These are phyloP conservation scores for Pedicia rivosa DNA, from an alignment of 2,888 invertebrate species.

Conservation along the genomic window DNA sequence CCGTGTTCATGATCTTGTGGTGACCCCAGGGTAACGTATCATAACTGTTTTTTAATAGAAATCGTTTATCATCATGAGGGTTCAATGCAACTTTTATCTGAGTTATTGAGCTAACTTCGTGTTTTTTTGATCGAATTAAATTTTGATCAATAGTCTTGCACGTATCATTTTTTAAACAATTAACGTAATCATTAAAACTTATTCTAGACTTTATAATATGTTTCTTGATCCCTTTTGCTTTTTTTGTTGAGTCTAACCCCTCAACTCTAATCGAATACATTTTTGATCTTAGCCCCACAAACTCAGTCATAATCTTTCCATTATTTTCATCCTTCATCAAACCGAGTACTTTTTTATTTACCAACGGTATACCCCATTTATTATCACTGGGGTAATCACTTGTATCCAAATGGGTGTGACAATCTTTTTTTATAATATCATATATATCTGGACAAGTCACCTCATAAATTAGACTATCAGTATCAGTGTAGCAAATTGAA, in stretches of 20 bases:
- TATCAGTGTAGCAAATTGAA: constrained; percentile 15
- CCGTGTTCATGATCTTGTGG: not conserved
- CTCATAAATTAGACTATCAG: constrained; percentile 16
- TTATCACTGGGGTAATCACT: constrained; percentile 18
- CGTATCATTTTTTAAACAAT: constrained; percentile 2
- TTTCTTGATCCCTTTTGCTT: not conserved
- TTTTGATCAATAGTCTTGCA: not conserved
- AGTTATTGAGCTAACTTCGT: not conserved
- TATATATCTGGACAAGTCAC: constrained; percentile 14
- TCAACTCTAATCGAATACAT: constrained; percentile 16
- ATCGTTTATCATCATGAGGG: constrained; percentile 1
- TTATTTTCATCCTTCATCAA: constrained; percentile 18
- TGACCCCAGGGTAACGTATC: constrained; percentile 1
- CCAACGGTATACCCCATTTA: constrained; percentile 14
- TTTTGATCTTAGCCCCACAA: constrained; percentile 17
- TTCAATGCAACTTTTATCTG: not conserved
- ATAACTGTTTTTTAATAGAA: not conserved
- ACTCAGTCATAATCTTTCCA: constrained; percentile 15
- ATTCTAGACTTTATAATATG: not conserved
- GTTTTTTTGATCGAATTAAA: not conserved
- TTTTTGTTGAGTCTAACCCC: not conserved
- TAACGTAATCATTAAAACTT: constrained; percentile 1
- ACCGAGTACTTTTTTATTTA: constrained; percentile 17
- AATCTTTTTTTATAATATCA: constrained; percentile 14
- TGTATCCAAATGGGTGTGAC: constrained; percentile 7